Percentiles rank a stretch among this genome's conserved stretches.
Conservation (phyloP, 2,888 invertebrate species). For the Monochamus alternatus region DNA sequence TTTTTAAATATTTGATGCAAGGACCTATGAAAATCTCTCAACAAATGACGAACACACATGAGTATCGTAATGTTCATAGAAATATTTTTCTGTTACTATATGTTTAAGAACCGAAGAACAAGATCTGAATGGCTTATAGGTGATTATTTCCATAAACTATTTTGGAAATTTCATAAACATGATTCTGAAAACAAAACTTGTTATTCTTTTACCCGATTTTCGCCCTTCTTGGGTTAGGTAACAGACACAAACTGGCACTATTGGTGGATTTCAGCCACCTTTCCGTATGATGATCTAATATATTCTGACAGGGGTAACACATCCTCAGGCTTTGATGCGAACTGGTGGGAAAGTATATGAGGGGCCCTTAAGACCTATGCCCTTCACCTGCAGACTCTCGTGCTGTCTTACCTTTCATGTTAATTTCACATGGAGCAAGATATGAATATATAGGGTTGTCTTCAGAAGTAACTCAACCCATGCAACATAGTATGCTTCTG, state of each 20-base stretch:
- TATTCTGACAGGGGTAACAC: conserved; percentile 19
- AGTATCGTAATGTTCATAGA: no score
- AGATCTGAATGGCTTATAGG: no score
- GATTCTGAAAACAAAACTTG: neutral
- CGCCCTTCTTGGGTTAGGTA: conserved; percentile 10
- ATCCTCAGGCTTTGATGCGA: neutral
- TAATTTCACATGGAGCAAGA: neutral
- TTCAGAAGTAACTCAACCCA: neutral
- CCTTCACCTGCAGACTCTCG: conserved; percentile 10
- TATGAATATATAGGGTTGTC: neutral
- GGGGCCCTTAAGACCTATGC: conserved; percentile 5
- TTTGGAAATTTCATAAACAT: no score
- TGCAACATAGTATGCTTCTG: no score
- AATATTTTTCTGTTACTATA: no score
- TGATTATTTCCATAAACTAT: no score
- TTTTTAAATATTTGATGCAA: no score
- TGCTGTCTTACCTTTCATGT: neutral
- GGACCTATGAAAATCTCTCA: no score
- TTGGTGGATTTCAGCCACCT: conserved; percentile 6
- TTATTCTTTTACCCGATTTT: conserved; percentile 17
- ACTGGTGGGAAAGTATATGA: neutral
- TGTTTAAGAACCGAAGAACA: no score
- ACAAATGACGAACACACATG: no score
- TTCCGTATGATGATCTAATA: conserved; percentile 17
- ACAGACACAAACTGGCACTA: neutral